Conservation (phyloP, 2,888 invertebrate species). For the Ethmia dodecea region DNA sequence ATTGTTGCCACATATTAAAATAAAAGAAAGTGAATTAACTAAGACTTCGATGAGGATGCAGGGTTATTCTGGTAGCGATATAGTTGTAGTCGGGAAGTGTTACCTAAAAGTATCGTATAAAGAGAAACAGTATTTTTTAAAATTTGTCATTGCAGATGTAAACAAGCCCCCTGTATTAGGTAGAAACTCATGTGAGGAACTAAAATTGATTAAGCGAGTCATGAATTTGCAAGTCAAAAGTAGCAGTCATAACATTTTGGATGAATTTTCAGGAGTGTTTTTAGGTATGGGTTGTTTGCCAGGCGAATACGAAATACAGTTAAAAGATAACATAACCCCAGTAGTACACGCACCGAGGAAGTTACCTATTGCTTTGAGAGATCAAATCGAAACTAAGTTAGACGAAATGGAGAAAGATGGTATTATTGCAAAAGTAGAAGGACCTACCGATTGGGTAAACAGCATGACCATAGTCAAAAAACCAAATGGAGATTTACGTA, state of each 20-base stretch:
- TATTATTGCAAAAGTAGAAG: constrained; percentile 17
- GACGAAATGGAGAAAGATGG: constrained; percentile 13
- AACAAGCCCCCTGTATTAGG: constrained; percentile 4
- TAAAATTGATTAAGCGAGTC: constrained; percentile 1
- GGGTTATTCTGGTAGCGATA: constrained; percentile 17
- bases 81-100: constrained; percentile 17
- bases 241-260: not conserved
- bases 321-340: constrained; percentile 2
- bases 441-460: constrained; percentile 20
- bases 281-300: constrained; percentile 12
- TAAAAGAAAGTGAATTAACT: constrained; percentile 11
- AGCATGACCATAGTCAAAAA: constrained; percentile 19
- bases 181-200: constrained; percentile 4
- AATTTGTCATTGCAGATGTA: not conserved
- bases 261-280: constrained; percentile 4
- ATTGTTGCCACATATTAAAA: no score
- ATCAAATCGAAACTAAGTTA: constrained; percentile 6
- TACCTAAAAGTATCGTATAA: constrained; percentile 12
- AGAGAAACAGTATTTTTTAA: not conserved
- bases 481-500: no score
- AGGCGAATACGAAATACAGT: constrained; percentile 9
- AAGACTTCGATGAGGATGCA: constrained; percentile 9
- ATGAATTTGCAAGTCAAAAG: not conserved
- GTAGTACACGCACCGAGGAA: constrained; percentile 10
- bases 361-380: constrained; percentile 11